Evolutionary conservation across 2,888 invertebrate species (phyloP).

Genomic region (Pharmacophagus antenor): DNA sequence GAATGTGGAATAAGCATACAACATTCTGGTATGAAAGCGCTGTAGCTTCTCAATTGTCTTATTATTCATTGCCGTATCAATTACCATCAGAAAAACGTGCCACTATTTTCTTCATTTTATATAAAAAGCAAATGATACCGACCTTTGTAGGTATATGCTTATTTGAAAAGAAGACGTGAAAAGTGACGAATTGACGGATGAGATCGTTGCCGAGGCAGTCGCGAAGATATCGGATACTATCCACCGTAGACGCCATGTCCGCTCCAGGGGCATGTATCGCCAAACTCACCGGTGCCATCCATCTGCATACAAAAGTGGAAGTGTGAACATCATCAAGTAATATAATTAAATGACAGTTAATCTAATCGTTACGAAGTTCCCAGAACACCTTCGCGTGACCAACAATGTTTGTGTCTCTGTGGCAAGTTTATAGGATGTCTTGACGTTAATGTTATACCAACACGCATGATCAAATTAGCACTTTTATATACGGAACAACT

Average conservation of each 20-base stretch:
- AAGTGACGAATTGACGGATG: constrained; percentile 89
- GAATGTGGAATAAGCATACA: too few species aligned
- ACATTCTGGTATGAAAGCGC: too few species aligned
- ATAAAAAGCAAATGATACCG: constrained; percentile 35
- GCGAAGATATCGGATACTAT: constrained; percentile 89
- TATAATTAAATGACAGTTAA: constrained; percentile 19
- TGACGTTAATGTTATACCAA: constrained; percentile 22
- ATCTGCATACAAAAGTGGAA: constrained; percentile 66
- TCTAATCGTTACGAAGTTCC: constrained; percentile 12
- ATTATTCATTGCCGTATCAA: too few species aligned
- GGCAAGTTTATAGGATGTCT: constrained; percentile 25
- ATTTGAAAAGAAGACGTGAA: constrained; percentile 93
- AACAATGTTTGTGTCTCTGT: constrained; percentile 13
- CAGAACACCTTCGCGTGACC: constrained; percentile 25
- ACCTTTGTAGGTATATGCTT: constrained; percentile 88
- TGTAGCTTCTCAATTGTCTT: too few species aligned
- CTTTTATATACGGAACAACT: neutral
- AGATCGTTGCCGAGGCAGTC: constrained; percentile 86
- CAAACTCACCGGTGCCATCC: constrained; percentile 93
- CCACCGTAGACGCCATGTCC: constrained; percentile 88
- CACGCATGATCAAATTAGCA: constrained; percentile 24
- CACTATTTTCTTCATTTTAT: neutral
- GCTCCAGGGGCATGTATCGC: constrained; percentile 93
- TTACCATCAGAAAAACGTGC: too few species aligned
- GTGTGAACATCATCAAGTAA: constrained; percentile 7